These are phyloP conservation scores for Ylistrum balloti DNA, from an alignment of 1,140 invertebrate genomes.

Conservation along the genomic window DNA sequence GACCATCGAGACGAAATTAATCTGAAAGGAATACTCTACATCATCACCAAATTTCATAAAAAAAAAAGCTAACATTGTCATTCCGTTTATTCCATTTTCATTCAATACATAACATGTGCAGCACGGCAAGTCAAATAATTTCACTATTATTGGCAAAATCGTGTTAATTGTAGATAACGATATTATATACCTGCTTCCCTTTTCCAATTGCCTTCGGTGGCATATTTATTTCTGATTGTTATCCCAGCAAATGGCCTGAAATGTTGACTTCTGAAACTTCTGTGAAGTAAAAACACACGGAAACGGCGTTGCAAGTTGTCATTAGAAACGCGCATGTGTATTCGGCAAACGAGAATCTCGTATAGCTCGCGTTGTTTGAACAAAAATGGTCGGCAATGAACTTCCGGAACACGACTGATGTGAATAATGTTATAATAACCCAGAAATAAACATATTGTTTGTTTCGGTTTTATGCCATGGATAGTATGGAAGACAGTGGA, in stretches of 20 bases:
- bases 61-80: too few species aligned
- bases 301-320: constrained; percentile 32
- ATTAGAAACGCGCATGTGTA: constrained; percentile 30
- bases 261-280: constrained; percentile 7
- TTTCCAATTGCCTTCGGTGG: constrained; percentile 62
- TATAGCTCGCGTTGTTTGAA: constrained; percentile 83
- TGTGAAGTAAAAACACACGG: constrained; percentile 37
- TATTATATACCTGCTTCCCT: constrained; percentile 62
- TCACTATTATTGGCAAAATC: neutral
- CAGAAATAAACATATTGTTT: neutral
- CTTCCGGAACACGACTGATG: constrained; percentile 36
- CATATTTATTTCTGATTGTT: constrained; percentile 60
- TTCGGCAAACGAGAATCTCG: neutral
- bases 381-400: constrained; percentile 81
- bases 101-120: too few species aligned
- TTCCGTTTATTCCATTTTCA: too few species aligned
- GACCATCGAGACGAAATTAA: too few species aligned
- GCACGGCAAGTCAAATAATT: neutral
- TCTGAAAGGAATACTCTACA: too few species aligned
- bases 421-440: constrained; percentile 22
- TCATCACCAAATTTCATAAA: too few species aligned
- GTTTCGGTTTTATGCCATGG: constrained; percentile 60
- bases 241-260: constrained; percentile 10
- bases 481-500: constrained; percentile 80
- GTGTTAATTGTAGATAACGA: neutral